Base-by-base conservation (phyloP, 1,140 invertebrate species). In the Drosophila sp. region DNA sequence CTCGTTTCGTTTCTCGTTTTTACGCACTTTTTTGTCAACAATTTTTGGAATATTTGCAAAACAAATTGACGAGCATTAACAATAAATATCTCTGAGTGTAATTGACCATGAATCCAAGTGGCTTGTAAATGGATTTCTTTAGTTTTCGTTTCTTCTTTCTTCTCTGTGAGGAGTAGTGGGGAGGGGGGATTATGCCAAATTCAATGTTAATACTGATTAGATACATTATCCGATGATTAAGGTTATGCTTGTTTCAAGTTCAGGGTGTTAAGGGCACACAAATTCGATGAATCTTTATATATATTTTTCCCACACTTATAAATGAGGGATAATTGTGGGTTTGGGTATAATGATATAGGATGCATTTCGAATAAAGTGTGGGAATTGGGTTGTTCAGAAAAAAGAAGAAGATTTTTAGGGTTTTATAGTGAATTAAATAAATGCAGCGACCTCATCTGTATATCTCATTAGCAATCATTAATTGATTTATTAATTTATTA, bases 1-100 rank as follows among this genome's bases (percentile, higher is more conserved):
- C 81, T 85, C 81, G 78, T 85, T 84, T 80, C 74, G 35, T 80
- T 70, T 84, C 80, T 70, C 64, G 80, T 74, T 63, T 72, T 56
- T 60, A 60, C 71, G 71, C 71, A 77, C 58, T 77, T 74, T 60
- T 40, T 41, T 86, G 74, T 38, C 67, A 50, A 65, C 54, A 77
- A 64, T 68, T 61, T 75, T 75, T 50, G 38, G 33, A 55, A 44
- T 61, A 66, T 56, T 61, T 25, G 62, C 57, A 7, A 57, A 47
- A 38, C 54, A 44, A 50, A 60, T 55, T 62, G n/a, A 33, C 32
- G 32, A 40, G 38, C 38, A 60, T 55, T 62, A 23, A 33, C 23
- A 41, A 60, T 30, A 25, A 58, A 40, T 32, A 41, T 6, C 25
- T 50, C 8, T 27, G 71, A 54, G 72, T 72, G 67, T 76, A 76